Evolutionary conservation across 1,140 invertebrate genomes (phyloP).

Genomic region (Spodoptera litura): DNA sequence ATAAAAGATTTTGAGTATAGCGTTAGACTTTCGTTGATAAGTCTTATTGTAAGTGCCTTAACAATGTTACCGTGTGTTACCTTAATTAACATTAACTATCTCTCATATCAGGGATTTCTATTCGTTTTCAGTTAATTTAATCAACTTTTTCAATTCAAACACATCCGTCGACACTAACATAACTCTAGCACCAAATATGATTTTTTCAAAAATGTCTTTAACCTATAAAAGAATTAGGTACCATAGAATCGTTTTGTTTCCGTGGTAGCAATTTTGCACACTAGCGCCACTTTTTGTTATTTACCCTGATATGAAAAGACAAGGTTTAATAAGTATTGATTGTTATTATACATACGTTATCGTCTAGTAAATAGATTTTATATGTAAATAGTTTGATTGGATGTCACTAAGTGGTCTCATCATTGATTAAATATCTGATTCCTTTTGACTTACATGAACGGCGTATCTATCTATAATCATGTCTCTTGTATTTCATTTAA

Average conservation of each 20-base stretch:
- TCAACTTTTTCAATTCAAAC: too few species aligned
- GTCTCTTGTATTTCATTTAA: too few species aligned
- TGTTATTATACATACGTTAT: conserved; percentile 36
- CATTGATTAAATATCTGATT: conserved; percentile 21
- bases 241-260: too few species aligned
- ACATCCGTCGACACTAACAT: too few species aligned
- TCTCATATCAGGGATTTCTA: conserved; percentile 16
- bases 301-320: conserved; percentile 16
- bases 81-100: not conserved
- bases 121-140: not conserved
- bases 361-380: conserved; percentile 36
- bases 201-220: too few species aligned
- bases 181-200: too few species aligned
- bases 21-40: not conserved
- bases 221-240: too few species aligned
- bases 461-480: not conserved
- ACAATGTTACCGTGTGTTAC: conserved; percentile 40
- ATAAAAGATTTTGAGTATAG: not conserved
- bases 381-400: conserved; percentile 9
- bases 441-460: not conserved
- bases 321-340: conserved; percentile 43
- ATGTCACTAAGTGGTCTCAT: conserved; percentile 10
- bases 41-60: conserved; percentile 27
- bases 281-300: not conserved
- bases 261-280: not conserved